Percentiles rank a stretch among this genome's conserved stretches.
phyloP scores from a whole-genome alignment of 92 coral and sea anemone species.

The Zoanthus gigantus region DNA sequence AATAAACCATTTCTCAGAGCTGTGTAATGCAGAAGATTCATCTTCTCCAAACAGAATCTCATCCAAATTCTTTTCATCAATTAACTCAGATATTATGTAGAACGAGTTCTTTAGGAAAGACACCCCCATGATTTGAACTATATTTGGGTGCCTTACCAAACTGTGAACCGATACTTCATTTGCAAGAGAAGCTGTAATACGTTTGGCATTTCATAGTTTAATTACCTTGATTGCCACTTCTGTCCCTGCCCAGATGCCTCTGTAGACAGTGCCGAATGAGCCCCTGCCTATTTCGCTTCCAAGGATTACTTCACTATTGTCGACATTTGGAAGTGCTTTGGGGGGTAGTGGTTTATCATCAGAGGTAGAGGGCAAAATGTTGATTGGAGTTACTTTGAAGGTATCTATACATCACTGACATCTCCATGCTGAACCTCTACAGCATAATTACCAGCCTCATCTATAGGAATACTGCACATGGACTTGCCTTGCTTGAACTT shows the following conservation, averaged over 20 bases:
- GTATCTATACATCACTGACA: constrained; percentile 37
- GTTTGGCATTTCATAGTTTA: constrained; percentile 46
- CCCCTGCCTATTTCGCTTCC: constrained; percentile 55
- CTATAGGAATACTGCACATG: constrained; percentile 42
- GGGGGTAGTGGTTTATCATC: constrained; percentile 17
- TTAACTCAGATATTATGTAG: constrained; percentile 47
- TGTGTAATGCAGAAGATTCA: background rate
- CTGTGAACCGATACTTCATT: constrained; percentile 54
- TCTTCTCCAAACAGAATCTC: constrained; percentile 44
- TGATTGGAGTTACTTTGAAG: constrained; percentile 18
- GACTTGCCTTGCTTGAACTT: constrained; percentile 39
- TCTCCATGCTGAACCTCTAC: constrained; percentile 49
- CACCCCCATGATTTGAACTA: constrained; percentile 56
- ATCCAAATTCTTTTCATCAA: constrained; percentile 45
- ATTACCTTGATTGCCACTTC: constrained; percentile 51
- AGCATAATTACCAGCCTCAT: constrained; percentile 45
- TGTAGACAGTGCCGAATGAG: constrained; percentile 53
- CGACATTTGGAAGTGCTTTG: constrained; percentile 44
- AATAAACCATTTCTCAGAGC: constrained; percentile 26
- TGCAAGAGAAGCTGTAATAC: constrained; percentile 41
- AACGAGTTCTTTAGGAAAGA: constrained; percentile 47
- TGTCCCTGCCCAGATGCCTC: constrained; percentile 54
- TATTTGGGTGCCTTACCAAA: constrained; percentile 49
- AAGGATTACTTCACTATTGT: constrained; percentile 44
- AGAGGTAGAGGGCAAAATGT: background rate